phyloP scores from a whole-genome alignment of 2,113 vertebrate genomes.

The Semnornis frantzii region DNA sequence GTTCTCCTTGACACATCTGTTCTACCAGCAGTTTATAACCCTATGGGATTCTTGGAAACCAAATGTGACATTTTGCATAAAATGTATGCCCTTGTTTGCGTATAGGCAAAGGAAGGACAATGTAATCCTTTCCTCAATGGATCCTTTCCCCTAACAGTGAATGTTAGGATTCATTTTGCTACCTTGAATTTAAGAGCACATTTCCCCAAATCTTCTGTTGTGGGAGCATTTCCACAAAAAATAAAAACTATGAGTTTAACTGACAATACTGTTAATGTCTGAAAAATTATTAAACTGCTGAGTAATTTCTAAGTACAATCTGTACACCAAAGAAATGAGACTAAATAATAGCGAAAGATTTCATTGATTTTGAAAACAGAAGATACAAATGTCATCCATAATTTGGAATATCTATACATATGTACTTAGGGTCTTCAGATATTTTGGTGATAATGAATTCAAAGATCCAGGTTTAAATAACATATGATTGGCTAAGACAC shows the following conservation, averaged over 20 bases:
- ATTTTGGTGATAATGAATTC: neutral
- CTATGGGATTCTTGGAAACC: neutral
- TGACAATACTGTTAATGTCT: neutral
- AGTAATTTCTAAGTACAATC: neutral
- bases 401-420: neutral
- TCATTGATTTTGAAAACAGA: neutral
- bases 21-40: neutral
- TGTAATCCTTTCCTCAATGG: neutral
- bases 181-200: neutral
- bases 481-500: neutral
- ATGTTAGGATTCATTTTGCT: neutral
- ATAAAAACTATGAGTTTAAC: neutral
- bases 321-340: neutral
- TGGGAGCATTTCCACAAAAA: neutral
- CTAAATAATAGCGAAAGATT: neutral
- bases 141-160: too few relatives aligned
- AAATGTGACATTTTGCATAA: neutral
- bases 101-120: neutral
- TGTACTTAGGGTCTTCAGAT: neutral
- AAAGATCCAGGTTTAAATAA: neutral
- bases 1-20: neutral
- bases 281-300: neutral
- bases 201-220: neutral
- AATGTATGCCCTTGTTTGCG: neutral
- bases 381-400: neutral